Base-by-base conservation (phyloP, 2,113 vertebrate genomes). In the Larimichthys polyactis region DNA sequence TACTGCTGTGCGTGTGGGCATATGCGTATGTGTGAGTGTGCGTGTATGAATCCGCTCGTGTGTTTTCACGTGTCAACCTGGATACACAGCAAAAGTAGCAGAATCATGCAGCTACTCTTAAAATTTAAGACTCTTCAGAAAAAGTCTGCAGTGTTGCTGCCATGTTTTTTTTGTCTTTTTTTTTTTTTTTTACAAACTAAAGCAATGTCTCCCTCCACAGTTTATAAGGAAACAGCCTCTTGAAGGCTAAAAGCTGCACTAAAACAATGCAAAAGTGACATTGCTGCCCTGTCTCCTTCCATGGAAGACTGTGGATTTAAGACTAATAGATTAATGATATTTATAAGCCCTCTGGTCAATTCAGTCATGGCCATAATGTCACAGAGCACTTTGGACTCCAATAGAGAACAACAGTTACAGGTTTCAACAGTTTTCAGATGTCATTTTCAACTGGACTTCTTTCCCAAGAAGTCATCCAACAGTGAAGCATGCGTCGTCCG, bases 281-380 rank as follows among this genome's bases (percentile, higher is more conserved):
- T 8, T 59, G 27, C 32, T 16, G 24, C 67, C 63, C 70, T 71
- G 14, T 62, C 60, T 76, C 51, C 40, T 65, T 73, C 32, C 36
- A 58, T 78, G 90, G 87, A 90, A 91, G 83, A 93, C 92, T 71
- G 63, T 82, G 70, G 82, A 90, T 87, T 67, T 74, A 46, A 60
- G 79, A 78, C 51, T 68, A 78, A 66, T 62, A 49, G 36, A 76
- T 79, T 82, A 10, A 52, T 83, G 60, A 46, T 80, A 75, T 71
- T 75, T 82, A 20, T 75, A 80, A 84, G 44, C 77, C 75, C 71
- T 71, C 63, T 19, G 16, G 52, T 75, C 43, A 32, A 46, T 67
- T 71, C 44, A n/a, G 27, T 49, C 43, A n/a, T 40, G 36, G 20
- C 48, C 58, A 60, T 63, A 68, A 69, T 81, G 73, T 78, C 86